Evolutionary conservation across 2,797 vertebrate genomes (phyloP).

Genomic region (Rhynchonycteris naso): DNA sequence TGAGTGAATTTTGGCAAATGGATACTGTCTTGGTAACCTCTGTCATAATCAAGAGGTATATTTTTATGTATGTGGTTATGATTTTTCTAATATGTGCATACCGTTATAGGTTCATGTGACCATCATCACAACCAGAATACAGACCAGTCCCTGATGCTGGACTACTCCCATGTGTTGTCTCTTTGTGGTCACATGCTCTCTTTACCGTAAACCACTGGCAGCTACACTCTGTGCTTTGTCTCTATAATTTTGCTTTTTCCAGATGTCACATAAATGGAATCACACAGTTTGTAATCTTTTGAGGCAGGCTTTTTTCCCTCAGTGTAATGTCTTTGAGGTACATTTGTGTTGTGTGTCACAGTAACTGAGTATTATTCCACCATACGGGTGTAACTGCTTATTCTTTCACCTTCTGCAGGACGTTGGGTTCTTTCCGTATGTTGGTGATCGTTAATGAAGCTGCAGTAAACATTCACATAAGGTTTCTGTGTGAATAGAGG

Average conservation of each 20-base stretch:
- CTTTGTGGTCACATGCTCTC: slow-evolving; percentile 4
- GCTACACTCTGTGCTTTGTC: neutral
- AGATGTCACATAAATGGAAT: neutral
- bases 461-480: neutral
- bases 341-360: neutral
- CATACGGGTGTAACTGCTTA: neutral
- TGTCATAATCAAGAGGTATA: neutral
- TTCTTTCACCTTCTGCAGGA: neutral
- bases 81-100: neutral
- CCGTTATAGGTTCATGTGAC: neutral
- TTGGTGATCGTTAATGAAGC: slow-evolving; percentile 23
- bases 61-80: neutral
- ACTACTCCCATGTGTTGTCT: neutral
- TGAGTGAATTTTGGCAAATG: neutral
- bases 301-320: neutral
- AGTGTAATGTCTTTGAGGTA: neutral
- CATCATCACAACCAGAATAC: neutral
- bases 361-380: neutral
- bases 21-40: neutral
- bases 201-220: slow-evolving; percentile 6
- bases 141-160: neutral
- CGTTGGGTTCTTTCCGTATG: neutral
- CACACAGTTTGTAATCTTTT: neutral
- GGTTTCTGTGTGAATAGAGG: neutral
- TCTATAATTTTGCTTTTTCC: slow-evolving; percentile 63